These are phyloP conservation scores for Ditylenchus dipsaci DNA, from an alignment of 1,140 invertebrate genomes.

Conservation along the genomic window DNA sequence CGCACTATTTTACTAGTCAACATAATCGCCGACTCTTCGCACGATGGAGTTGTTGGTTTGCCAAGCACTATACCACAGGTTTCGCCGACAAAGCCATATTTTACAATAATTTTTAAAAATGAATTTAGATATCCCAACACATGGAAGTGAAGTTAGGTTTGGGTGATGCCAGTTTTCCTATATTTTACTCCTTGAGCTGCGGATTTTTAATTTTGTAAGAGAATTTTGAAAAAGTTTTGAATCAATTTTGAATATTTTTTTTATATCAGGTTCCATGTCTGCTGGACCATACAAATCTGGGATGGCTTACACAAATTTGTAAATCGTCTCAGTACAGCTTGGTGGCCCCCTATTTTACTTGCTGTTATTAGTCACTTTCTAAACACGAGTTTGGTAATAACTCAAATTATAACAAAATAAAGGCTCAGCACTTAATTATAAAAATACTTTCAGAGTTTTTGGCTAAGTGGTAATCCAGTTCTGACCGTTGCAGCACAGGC, in stretches of 20 bases:
- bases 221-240: neutral
- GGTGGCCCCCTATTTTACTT: neutral
- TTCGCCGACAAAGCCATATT: neutral
- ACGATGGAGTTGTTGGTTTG: constrained; percentile 42
- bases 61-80: constrained; percentile 23
- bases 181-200: constrained; percentile 37
- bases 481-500: neutral
- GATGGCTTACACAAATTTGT: constrained; percentile 39
- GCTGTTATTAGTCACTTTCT: neutral
- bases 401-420: too few relatives aligned
- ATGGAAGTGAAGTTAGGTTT: constrained; percentile 2
- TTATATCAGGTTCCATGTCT: constrained; percentile 21
- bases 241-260: neutral
- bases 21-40: constrained; percentile 36
- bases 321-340: constrained; percentile 9
- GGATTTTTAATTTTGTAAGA: constrained; percentile 25
- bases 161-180: constrained; percentile 31
- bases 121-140: constrained; percentile 7
- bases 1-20: constrained; percentile 42
- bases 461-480: neutral
- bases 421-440: too few relatives aligned
- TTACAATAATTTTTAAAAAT: neutral
- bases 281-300: constrained; percentile 42
- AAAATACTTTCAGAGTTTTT: constrained; percentile 67
- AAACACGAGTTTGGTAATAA: constrained; percentile 12